phyloP scores from a whole-genome alignment of 1,140 invertebrate genomes.

The Drosophila persimilis region DNA sequence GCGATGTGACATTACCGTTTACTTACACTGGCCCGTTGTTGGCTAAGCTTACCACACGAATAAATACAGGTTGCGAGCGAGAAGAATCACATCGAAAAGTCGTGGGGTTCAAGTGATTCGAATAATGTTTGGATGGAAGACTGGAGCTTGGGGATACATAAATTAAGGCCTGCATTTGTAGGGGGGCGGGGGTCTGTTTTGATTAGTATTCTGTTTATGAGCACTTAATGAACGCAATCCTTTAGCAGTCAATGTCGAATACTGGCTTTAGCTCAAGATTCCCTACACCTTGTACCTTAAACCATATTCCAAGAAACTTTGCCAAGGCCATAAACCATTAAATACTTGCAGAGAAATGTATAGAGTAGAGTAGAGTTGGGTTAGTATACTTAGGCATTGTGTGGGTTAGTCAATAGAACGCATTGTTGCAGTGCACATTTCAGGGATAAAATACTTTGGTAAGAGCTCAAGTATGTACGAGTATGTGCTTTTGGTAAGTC shows the following conservation, averaged over 20 bases:
- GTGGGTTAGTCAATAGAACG: slow-evolving; percentile 39
- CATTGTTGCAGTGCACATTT: slow-evolving; percentile 41
- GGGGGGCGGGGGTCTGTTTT: slow-evolving; percentile 14
- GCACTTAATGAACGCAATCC: background rate
- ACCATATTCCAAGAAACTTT: slow-evolving; percentile 66
- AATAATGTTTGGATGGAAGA: slow-evolving; percentile 61
- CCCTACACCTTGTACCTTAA: background rate
- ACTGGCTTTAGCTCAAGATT: no score
- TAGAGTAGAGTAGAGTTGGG: slow-evolving; percentile 6
- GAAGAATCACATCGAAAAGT: slow-evolving; percentile 78
- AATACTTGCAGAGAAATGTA: slow-evolving; percentile 9
- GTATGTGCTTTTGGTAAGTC: slow-evolving; percentile 25
- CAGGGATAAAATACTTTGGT: slow-evolving; percentile 27
- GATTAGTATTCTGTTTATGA: background rate
- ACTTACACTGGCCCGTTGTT: slow-evolving; percentile 52
- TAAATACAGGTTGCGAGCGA: slow-evolving; percentile 74
- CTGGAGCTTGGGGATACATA: slow-evolving; percentile 45
- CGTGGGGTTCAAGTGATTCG: background rate
- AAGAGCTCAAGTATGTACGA: slow-evolving; percentile 39
- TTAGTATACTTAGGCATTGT: slow-evolving; percentile 35
- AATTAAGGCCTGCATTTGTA: slow-evolving; percentile 48
- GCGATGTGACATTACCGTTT: slow-evolving; percentile 36
- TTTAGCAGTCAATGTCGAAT: no score
- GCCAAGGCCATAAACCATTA: slow-evolving; percentile 61
- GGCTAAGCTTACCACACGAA: slow-evolving; percentile 71